Conservation (phyloP, 1,140 invertebrate species). For the Drosophila obscura region DNA sequence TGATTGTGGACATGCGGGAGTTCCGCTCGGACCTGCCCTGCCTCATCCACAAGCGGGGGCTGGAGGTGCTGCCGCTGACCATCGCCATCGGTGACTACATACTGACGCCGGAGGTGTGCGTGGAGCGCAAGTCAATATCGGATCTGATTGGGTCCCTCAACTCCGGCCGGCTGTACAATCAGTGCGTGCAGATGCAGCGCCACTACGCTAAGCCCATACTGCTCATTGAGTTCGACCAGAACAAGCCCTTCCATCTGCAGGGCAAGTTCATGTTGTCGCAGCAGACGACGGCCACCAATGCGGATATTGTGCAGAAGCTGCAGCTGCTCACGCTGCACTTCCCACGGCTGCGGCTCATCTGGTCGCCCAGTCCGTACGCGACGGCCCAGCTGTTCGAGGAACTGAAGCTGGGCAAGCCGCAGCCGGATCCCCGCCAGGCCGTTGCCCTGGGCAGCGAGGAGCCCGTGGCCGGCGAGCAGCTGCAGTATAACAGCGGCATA, state of each 20-base stretch:
- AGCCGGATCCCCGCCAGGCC: conserved; percentile 90
- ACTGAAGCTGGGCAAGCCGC: conserved; percentile 90
- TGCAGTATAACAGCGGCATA: conserved; percentile 90
- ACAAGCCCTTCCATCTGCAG: conserved; percentile 95
- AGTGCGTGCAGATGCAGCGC: conserved; percentile 95
- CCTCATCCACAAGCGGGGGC: conserved; percentile 95
- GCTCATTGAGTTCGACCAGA: conserved; percentile 98
- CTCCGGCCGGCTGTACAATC: conserved; percentile 97
- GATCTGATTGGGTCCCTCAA: conserved; percentile 98
- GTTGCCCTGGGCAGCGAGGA: conserved; percentile 87
- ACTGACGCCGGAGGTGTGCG: conserved; percentile 96
- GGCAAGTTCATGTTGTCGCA: conserved; percentile 91
- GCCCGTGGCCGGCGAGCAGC: conserved; percentile 82
- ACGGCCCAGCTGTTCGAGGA: conserved; percentile 98
- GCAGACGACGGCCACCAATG: conserved; percentile 86
- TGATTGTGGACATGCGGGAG: conserved; percentile 99
- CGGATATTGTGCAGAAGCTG: conserved; percentile 92
- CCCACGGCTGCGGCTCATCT: conserved; percentile 94
- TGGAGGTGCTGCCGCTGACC: conserved; percentile 96
- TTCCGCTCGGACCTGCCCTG: conserved; percentile 98
- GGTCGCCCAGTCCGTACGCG: conserved; percentile 97
- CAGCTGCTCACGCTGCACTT: conserved; percentile 97
- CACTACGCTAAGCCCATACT: conserved; percentile 95
- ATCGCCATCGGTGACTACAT: conserved; percentile 98
- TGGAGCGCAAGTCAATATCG: conserved; percentile 98